Percentiles rank a stretch among this genome's conserved stretches.
These are phyloP conservation scores for Todiramphus chloris DNA, from an alignment of 2,113 vertebrate genomes.

Conservation along the genomic window DNA sequence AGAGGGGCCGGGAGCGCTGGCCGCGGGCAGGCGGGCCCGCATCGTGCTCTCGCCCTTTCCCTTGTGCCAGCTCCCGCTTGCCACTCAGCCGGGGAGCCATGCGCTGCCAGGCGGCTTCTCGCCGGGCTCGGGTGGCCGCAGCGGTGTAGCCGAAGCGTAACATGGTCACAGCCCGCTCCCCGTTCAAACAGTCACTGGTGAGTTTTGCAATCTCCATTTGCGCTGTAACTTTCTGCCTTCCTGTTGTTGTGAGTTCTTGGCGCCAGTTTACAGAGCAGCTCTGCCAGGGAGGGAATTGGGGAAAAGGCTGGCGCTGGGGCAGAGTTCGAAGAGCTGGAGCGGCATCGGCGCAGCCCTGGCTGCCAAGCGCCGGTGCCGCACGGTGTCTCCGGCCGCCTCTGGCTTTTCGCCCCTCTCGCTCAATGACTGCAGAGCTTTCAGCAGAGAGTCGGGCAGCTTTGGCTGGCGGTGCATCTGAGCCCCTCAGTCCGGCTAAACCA, in stretches of 20 bases:
- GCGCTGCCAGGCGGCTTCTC: background rate
- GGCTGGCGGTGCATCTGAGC: fast-evolving
- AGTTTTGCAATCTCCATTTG: conserved; percentile 48
- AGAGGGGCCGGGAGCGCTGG: background rate
- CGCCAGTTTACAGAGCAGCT: background rate
- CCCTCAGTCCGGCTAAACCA: background rate
- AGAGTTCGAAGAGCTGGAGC: background rate
- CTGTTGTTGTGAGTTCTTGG: background rate
- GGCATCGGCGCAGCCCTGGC: background rate
- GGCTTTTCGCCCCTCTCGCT: background rate
- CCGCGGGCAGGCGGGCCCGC: background rate
- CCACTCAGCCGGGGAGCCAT: fast-evolving
- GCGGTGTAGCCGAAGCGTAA: background rate
- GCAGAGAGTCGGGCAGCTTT: background rate
- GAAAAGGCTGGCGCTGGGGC: background rate
- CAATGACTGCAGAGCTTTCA: background rate
- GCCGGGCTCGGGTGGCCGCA: background rate
- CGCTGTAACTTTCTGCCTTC: background rate
- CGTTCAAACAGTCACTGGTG: background rate
- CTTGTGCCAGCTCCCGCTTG: background rate
- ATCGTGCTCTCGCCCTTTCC: background rate
- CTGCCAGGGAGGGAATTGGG: background rate
- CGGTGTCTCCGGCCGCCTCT: too few species aligned
- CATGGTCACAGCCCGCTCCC: background rate
- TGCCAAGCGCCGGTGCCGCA: too few species aligned